Evolutionary conservation across 1,140 invertebrate genomes (phyloP), one percentile per base, ranked within the genome.

Genomic region (Pseudoatta argentina): DNA sequence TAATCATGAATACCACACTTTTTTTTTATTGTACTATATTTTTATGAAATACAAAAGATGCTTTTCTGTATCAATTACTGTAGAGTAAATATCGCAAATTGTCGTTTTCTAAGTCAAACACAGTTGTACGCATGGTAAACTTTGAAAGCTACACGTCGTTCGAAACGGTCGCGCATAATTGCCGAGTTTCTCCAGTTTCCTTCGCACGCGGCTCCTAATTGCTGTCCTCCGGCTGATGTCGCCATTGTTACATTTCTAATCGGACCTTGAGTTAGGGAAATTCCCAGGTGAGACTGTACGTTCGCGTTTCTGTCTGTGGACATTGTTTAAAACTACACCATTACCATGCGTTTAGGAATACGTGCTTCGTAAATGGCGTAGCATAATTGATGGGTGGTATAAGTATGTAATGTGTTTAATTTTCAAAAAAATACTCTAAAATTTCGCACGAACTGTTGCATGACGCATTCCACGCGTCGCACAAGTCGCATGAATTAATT

Each of bases 181-280:
- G 85, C 77, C 76, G 64, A 86, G 85, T 86, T 86, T 86, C 85
- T 86, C 85, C 76, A 24, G 85, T 86, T 86, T 86, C 53, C 77
- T 86, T 86, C 76, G 85, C 85, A 86, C 77, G 77, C 85, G 39
- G 63, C 55, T 67, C n/a, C 59, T 86, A 78, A 69, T 86, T 81
- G 77, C 67, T 86, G 77, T 81, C 85, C 51, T 82, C 85, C 55
- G 79, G 39, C 39, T 57, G 79, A 83, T 83, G 79, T 83, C 79
- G 79, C 79, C 69, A 83, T 83, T 83, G 79, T 83, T 83, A 83
- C 57, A 75, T 61, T 83, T 83, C 55, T 83, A 83, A 83, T 83
- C 79, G 69, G 79, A 71, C 44, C 69, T 12, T 34, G 79, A 73
- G 79, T 75, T 81, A 72, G 66, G 71, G 44, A 83, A 83, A 83